Base-by-base conservation (phyloP, 2,797 vertebrate species). In the Limosa lapponica region DNA sequence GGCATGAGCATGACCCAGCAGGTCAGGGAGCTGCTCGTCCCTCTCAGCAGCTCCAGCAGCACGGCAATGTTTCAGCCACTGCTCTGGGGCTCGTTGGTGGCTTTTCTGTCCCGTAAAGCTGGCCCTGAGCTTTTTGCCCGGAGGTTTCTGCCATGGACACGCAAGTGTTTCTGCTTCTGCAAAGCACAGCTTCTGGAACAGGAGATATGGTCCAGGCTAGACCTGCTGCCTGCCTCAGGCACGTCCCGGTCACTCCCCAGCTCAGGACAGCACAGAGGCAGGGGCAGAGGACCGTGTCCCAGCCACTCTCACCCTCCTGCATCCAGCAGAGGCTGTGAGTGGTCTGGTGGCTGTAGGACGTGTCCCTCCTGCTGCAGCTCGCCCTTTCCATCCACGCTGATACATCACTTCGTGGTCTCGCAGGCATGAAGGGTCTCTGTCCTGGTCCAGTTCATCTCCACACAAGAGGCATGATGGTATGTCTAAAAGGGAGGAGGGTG, bases 1-100 rank as follows among this genome's bases (percentile, higher is more conserved):
- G 71, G 17, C 55, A 25, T 0, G 1, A 7, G 16, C 0, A 0
- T 16, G 37, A 55, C 37, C 13, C 1, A 1, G 59, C 34, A 17
- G 44, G 17, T 19, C 4, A 0, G 9, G n/a, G 55, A 72, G 48
- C 6, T 1, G 0, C 20, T 73, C 2, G 0, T 70, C 24, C 44
- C 3, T 3, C 57, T 22, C 8, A 0, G 49, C 6, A 0, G 48
- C 61, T n/a, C 55, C 54, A 14, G 91, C 39, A 13, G 20, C 43
- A 25, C 0, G 0, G 51, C 17, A n/a, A 4, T 4, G 1, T 16
- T 8, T 48, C 74, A 80, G 69, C 37, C 46, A 3, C 51, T 39
- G 48, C 67, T 39, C 75, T 12, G 61, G 27, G 30, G n/a, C 32
- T 65, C 2, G 0, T 25, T 2, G 2, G 8, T 43, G 67, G 19